These are phyloP conservation scores for Blastomussa wellsi DNA, from an alignment of 92 coral and sea anemone species.

Conservation along the genomic window DNA sequence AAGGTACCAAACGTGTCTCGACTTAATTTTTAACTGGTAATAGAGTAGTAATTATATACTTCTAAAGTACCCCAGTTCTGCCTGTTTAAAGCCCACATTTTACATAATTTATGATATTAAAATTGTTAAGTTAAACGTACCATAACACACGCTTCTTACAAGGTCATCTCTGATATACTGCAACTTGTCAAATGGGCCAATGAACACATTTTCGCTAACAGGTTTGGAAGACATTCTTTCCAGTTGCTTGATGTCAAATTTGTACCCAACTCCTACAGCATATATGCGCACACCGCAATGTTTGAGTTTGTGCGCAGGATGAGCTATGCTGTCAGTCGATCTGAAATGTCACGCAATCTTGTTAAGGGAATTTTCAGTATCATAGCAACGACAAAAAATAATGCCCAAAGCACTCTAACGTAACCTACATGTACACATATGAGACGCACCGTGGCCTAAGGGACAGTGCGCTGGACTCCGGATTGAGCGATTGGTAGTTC, in stretches of 20 bases:
- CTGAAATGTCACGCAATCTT: conserved; percentile 10
- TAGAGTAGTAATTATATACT: too few species aligned
- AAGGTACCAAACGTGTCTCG: too few species aligned
- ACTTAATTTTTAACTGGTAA: too few species aligned
- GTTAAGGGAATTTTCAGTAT: neutral
- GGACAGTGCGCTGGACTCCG: too few species aligned
- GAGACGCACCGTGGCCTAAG: too few species aligned
- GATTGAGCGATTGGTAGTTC: too few species aligned
- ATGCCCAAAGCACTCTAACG: too few species aligned
- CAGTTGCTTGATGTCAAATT: conserved; percentile 50
- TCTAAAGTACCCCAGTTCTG: too few species aligned
- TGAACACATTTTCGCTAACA: conserved; percentile 43
- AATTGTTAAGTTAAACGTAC: conserved; percentile 31
- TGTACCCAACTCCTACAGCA: conserved; percentile 52
- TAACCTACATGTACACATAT: too few species aligned
- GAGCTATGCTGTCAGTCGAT: conserved; percentile 49
- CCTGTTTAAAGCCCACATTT: neutral
- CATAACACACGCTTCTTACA: conserved; percentile 50
- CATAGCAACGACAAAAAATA: too few species aligned
- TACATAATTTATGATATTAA: neutral
- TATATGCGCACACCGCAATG: conserved; percentile 43
- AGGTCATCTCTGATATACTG: conserved; percentile 50
- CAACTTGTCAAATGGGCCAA: conserved; percentile 54
- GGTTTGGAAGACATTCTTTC: conserved; percentile 58
- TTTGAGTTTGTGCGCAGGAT: conserved; percentile 48